Base-by-base conservation (phyloP, 2,113 vertebrate genomes). In the Natator depressus region DNA sequence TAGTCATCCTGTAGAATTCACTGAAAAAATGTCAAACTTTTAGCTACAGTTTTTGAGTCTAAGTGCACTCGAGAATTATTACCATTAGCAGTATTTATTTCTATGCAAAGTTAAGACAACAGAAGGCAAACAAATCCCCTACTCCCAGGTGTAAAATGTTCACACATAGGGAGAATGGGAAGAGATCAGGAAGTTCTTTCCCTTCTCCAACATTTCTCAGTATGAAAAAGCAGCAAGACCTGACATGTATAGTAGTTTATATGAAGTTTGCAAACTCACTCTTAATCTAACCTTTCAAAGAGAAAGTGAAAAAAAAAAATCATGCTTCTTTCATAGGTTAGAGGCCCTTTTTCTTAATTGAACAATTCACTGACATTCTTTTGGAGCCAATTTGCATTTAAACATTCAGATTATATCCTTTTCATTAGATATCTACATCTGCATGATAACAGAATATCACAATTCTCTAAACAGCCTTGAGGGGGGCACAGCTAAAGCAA, bases 371-470 rank as follows among this genome's bases (percentile, higher is more conserved):
- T 69, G 76, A 2, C 25, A 88, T 42, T 93, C 59, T 87, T 95
- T 85, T 88, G 54, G 92, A 94, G 84, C 24, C 55, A 90, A 49
- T 65, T 62, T 80, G 2, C 55, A 49, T 76, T 78, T 89, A 94
- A 91, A 93, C 62, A 80, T 82, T 82, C 31, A 85, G 51, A 29
- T 83, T 78, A 91, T 89, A 92, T 89, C 78, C 78, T 93, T 94
- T 91, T 89, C 76, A 85, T 14, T 86, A 85, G 55, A 94, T 92
- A 91, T 69, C 93, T 87, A 4, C 50, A 95, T 86, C 90, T 95
- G 89, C 49, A 93, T 82, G 78, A 93, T 92, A 97, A 89, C 42
- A 94, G 90, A 94, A 89, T 91, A 83, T 89, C 95, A 95, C 87
- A 92, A 85, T 85, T 94, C 86, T 93, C 69, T 90, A 93, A 95